A percentile compares a stretch with the other conserved stretches of the same genome.
phyloP scores from a whole-genome alignment of 2,797 vertebrate species.

The Tympanoctomys barrerae region DNA sequence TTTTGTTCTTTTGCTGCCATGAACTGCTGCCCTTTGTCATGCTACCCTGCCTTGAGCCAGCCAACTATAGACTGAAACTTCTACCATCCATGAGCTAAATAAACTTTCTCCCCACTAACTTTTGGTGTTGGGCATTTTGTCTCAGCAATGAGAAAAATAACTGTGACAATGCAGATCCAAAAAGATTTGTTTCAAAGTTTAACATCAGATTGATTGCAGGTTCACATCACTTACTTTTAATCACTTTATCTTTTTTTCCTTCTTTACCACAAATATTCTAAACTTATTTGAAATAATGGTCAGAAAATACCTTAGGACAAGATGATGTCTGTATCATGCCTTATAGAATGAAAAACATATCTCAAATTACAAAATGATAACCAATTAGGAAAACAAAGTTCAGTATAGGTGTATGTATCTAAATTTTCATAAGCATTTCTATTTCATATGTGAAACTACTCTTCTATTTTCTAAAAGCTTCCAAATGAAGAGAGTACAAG shows the following conservation, averaged over 20 bases:
- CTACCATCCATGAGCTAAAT: too few relatives aligned
- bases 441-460: not conserved
- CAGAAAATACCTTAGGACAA: not conserved
- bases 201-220: not conserved
- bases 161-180: not conserved
- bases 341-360: not conserved
- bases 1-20: too few relatives aligned
- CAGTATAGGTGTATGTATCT: not conserved
- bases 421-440: slow-evolving; percentile 27
- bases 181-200: not conserved
- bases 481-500: not conserved
- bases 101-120: too few relatives aligned
- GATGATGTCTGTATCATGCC: not conserved
- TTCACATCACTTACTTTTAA: not conserved
- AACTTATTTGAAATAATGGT: slow-evolving; percentile 15
- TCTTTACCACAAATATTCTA: slow-evolving; percentile 38
- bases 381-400: not conserved
- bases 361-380: not conserved
- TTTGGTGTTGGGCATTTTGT: too few relatives aligned
- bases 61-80: too few relatives aligned
- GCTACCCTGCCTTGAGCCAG: too few relatives aligned
- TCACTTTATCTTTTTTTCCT: not conserved
- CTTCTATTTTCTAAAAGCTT: slow-evolving; percentile 39
- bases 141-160: too few relatives aligned
- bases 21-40: too few relatives aligned